Evolutionary conservation across 2,113 vertebrate species (phyloP), one percentile per base, ranked within the genome.

Genomic region (Hirundichthys speculiger): DNA sequence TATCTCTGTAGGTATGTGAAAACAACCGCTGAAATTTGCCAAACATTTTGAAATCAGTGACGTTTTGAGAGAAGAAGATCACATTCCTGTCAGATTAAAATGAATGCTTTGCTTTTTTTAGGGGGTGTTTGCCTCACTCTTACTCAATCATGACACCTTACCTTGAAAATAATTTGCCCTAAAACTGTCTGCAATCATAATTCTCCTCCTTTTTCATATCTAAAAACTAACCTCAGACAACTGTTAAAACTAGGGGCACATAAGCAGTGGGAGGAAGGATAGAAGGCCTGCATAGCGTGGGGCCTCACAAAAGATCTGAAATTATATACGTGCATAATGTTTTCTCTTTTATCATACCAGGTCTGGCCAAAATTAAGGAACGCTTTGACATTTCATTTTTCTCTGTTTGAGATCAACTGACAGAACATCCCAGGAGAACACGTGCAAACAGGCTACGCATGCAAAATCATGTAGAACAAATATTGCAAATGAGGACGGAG

Each of bases 1-100:
- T 13, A 16, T 25, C 41, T n/a, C 24, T 13, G 27, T 10, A 2
- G 13, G 20, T 16, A 51, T n/a, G 3, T 42, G 13, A 43, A 68
- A 65, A 30, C 34, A n/a, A 18, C 19, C 1, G 11, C 21, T 59
- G n/a, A 47, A 39, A 69, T 20, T 18, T 19, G 21, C 46, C 30
- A 71, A 62, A 73, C 34, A 71, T 25, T 47, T 16, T 67, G 67
- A 39, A n/a, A 30, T 42, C 41, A 5, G 64, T 41, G 11, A 8
- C 0, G n/a, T 0, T 55, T 39, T 47, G 9, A 52, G 69, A 79
- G 40, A 63, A 51, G 25, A 68, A 11, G 51, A 65, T 62, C 34
- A 57, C 48, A 79, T 80, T 86, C 69, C 56, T 60, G 47, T 22
- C 18, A 45, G 42, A 77, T 82, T 55, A 74, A 67, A 76, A 61